phyloP scores from a whole-genome alignment of 2,113 vertebrate species.

The Cyanoderma ruficeps region DNA sequence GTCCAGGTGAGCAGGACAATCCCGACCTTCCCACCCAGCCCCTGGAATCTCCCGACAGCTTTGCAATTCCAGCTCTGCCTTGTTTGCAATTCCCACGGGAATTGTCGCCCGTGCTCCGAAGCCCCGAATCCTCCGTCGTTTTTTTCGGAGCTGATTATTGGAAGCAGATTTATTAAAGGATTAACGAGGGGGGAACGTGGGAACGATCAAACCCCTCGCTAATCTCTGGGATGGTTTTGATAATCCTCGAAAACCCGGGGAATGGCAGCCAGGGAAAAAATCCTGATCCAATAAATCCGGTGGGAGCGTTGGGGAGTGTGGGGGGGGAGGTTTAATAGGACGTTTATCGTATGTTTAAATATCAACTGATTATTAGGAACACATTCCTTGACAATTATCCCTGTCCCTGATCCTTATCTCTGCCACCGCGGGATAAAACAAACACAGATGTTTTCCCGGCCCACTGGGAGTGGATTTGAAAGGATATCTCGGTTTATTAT shows the following conservation, averaged over 20 bases:
- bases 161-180: constrained; percentile 48
- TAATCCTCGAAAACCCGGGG: neutral
- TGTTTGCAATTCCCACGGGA: neutral
- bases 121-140: neutral
- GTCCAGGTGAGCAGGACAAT: neutral
- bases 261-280: constrained; percentile 4
- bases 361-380: constrained; percentile 49
- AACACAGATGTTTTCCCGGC: constrained; percentile 27
- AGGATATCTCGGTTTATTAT: neutral
- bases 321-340: constrained; percentile 19
- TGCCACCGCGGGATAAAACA: constrained; percentile 4
- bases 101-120: fast-evolving
- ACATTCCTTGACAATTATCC: constrained; percentile 39
- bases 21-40: neutral
- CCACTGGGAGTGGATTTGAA: neutral
- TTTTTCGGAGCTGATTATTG: neutral
- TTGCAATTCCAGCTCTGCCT: too few relatives aligned
- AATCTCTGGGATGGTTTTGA: constrained; percentile 10
- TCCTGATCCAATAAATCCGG: constrained; percentile 12
- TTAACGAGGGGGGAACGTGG: neutral
- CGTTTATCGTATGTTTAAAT: constrained; percentile 12
- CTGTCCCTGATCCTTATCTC: constrained; percentile 42
- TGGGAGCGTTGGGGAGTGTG: too few relatives aligned
- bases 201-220: constrained; percentile 4
- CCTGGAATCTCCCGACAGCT: neutral